A percentile compares a stretch with the other conserved stretches of the same genome.
phyloP scores from a whole-genome alignment of 2,888 invertebrate species.

The Hirtodrosophila duncani region DNA sequence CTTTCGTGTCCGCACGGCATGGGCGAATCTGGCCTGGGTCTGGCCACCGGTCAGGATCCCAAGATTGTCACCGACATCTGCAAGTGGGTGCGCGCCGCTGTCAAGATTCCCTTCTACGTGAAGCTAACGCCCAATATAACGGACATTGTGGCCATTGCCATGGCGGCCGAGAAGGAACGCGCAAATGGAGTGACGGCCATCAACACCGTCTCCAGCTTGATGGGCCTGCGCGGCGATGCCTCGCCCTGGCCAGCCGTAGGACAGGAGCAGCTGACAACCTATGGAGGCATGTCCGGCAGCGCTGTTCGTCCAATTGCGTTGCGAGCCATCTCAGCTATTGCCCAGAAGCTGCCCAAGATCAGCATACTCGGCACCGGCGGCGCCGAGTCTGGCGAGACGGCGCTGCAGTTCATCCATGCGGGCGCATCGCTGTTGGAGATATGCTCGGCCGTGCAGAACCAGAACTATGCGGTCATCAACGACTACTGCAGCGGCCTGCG shows the following conservation, averaged over 20 bases:
- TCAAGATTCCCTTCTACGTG: slow-evolving; percentile 96
- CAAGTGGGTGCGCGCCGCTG: slow-evolving; percentile 90
- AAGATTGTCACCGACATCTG: slow-evolving; percentile 92
- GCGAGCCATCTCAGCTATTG: slow-evolving; percentile 93
- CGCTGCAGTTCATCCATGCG: slow-evolving; percentile 95
- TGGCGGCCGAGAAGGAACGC: slow-evolving; percentile 92
- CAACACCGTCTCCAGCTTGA: slow-evolving; percentile 97
- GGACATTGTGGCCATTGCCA: slow-evolving; percentile 92
- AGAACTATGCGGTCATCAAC: slow-evolving; percentile 97
- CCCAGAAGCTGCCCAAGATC: slow-evolving; percentile 89
- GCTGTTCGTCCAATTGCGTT: slow-evolving; percentile 97
- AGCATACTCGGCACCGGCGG: slow-evolving; percentile 98
- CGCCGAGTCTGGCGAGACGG: slow-evolving; percentile 96
- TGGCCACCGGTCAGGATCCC: slow-evolving; percentile 98
- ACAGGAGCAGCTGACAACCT: slow-evolving; percentile 88
- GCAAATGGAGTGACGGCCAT: slow-evolving; percentile 98
- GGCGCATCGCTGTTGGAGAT: slow-evolving; percentile 96
- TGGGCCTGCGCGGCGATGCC: slow-evolving; percentile 89
- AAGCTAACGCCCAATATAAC: slow-evolving; percentile 99
- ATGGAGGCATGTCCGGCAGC: slow-evolving; percentile 96
- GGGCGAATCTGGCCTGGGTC: slow-evolving; percentile 98
- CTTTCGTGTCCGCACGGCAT: slow-evolving; percentile 99
- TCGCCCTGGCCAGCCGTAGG: slow-evolving; percentile 96
- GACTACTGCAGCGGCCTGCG: slow-evolving; percentile 95
- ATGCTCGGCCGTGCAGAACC: slow-evolving; percentile 98